Evolutionary conservation across 1,140 invertebrate genomes (phyloP), one percentile per base, ranked within the genome.

Genomic region (Danaus plexippus): DNA sequence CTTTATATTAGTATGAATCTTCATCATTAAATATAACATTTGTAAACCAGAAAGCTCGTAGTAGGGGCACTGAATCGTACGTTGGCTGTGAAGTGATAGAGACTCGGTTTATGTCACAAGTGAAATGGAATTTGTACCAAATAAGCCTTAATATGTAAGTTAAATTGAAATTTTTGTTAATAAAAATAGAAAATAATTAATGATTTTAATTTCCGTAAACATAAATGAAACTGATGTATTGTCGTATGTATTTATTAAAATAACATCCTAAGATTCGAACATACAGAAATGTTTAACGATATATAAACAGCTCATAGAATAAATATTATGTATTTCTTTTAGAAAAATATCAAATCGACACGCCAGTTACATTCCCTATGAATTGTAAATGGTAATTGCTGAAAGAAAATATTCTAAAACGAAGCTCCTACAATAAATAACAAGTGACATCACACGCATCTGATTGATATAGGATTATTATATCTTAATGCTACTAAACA

Each of bases 41-140:
- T 32, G 4, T 32, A 32, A 32, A 7, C 22, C 22, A 32, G 2
- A 32, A 32, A 32, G 22, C 7, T 32, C 22, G 22, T 32, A 32
- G 22, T 32, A 32, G 22, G 22, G 22, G 22, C 22, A 32, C 7
- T 32, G 22, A 32, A 7, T 32, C 52, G 43, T 46, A 44, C 60
- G 59, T 64, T 77, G 77, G 75, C 77, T 80, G 77, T 80, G 77
- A 78, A 67, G 67, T 59, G 64, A 59, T 66, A 62, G 60, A 69
- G 62, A 69, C 57, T 69, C 58, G 48, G 65, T 54, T 63, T 50
- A 64, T 32, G 22, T 32, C 22, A 32, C 22, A 32, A 32, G 22
- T 32, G 22, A 65, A 63, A 52, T 63, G 51, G 63, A 61, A 71
- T 75, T 71, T 73, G 57, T 75, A 75, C 64, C 66, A 67, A 65